A percentile compares a stretch with the other conserved stretches of the same genome.
These are phyloP conservation scores for Sapajus apella DNA, from an alignment of 2,113 vertebrate species.

Conservation along the genomic window DNA sequence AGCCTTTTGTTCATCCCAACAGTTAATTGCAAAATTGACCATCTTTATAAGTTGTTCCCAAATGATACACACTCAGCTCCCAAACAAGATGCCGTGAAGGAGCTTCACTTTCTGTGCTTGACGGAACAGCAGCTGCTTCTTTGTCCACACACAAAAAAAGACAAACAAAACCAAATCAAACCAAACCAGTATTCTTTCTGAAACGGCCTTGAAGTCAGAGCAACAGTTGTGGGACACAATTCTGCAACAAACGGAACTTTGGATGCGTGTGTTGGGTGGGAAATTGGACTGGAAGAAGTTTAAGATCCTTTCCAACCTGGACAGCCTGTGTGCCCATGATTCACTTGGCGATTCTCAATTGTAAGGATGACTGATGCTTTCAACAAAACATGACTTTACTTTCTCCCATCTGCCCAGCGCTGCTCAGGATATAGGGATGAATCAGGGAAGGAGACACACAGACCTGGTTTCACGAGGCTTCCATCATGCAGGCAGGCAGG, in stretches of 20 bases:
- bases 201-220: background rate
- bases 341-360: background rate
- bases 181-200: background rate
- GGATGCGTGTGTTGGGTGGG: background rate
- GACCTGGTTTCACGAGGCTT: background rate
- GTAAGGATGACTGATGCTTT: background rate
- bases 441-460: background rate
- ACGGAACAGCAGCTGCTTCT: background rate
- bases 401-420: background rate
- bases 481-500: too few relatives aligned
- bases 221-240: background rate
- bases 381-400: background rate
- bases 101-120: background rate
- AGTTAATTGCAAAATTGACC: background rate
- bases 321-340: background rate
- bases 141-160: background rate
- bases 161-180: accelerated
- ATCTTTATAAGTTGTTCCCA: background rate
- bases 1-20: background rate
- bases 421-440: background rate
- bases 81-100: background rate
- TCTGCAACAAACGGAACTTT: background rate
- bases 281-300: background rate
- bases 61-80: background rate
- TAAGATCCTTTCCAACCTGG: background rate